Evolutionary conservation across 2,113 vertebrate species (phyloP).

Genomic region (Odocoileus virginianus): DNA sequence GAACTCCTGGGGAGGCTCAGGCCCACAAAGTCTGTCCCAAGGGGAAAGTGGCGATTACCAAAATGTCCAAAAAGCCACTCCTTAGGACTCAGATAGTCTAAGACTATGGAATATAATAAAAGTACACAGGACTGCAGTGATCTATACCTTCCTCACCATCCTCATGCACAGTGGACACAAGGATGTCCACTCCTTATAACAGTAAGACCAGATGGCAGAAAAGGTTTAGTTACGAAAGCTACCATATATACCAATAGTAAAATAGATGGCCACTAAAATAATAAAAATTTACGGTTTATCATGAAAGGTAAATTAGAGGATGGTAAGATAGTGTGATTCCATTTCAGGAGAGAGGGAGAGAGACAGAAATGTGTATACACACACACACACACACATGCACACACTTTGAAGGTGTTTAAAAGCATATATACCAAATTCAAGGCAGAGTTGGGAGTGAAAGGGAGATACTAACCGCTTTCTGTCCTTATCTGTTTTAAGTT

Average conservation of each 20-base stretch:
- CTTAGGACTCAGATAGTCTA: not conserved
- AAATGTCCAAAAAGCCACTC: not conserved
- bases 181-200: not conserved
- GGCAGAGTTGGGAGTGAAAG: not conserved
- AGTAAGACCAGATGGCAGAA: not conserved
- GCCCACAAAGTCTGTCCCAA: not conserved
- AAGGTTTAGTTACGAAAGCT: not conserved
- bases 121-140: not conserved
- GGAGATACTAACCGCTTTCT: not conserved
- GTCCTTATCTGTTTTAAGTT: not conserved
- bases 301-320: not conserved
- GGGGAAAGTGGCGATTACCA: not conserved
- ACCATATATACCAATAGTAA: not conserved
- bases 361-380: no score
- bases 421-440: not conserved
- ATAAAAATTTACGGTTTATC: not conserved
- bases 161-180: not conserved
- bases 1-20: not conserved
- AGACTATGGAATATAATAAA: not conserved
- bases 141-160: not conserved
- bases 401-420: not conserved
- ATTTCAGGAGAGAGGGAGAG: not conserved
- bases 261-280: not conserved
- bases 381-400: fast-evolving
- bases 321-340: not conserved